These are phyloP conservation scores for Pseudotriccus pelzelni DNA, from an alignment of 2,797 vertebrate genomes.

Conservation along the genomic window DNA sequence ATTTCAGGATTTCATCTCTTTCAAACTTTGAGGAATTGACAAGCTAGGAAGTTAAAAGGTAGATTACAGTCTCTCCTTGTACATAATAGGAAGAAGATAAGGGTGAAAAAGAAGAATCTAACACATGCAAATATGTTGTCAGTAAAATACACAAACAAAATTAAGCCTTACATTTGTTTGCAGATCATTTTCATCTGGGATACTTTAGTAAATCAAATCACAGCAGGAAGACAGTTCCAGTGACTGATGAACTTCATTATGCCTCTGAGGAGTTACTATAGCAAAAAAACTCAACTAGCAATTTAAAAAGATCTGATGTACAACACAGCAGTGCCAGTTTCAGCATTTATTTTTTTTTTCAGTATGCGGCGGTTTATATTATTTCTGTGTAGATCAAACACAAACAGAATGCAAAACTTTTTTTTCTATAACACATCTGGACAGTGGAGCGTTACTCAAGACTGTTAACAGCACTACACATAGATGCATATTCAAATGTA, in stretches of 20 bases:
- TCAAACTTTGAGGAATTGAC: not conserved
- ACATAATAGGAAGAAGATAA: not conserved
- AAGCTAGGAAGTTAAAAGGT: constrained; percentile 27
- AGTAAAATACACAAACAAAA: constrained; percentile 52
- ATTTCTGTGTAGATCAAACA: not conserved
- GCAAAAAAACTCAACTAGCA: constrained; percentile 41
- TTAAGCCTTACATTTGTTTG: constrained; percentile 61
- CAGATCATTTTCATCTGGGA: constrained; percentile 54
- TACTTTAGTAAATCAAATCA: constrained; percentile 66
- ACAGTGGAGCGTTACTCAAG: not conserved
- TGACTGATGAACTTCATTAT: constrained; percentile 69
- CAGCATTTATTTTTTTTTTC: not conserved
- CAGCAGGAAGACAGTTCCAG: constrained; percentile 58
- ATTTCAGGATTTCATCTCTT: constrained; percentile 18
- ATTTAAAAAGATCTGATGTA: constrained; percentile 36
- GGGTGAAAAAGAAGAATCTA: not conserved
- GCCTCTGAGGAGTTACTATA: constrained; percentile 43
- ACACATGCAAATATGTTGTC: constrained; percentile 22
- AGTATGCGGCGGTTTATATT: not conserved
- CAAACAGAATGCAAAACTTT: not conserved
- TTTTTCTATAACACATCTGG: not conserved
- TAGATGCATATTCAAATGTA: not conserved
- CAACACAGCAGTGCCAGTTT: not conserved
- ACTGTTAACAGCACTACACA: not conserved
- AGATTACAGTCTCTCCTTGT: not conserved